Conservation (phyloP, 2,888 invertebrate species). For the Sinohyriopsis cumingii region DNA sequence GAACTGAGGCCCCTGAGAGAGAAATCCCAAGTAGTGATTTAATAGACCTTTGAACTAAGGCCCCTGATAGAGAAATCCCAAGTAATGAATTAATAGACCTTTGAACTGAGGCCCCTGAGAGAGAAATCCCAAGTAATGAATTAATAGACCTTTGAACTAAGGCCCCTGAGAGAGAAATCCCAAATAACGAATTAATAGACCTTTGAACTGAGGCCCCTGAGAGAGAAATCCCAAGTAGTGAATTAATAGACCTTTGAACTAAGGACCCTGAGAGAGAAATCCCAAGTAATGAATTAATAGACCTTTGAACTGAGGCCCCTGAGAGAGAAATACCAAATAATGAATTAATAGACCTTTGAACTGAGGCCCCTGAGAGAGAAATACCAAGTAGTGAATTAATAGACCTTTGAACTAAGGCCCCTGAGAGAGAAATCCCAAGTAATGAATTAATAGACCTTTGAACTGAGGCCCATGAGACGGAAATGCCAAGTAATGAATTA, state of each 20-base stretch:
- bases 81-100: slow-evolving; percentile 45
- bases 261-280: slow-evolving; percentile 80
- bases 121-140: slow-evolving; percentile 75
- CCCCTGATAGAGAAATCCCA: slow-evolving; percentile 79
- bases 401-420: slow-evolving; percentile 76
- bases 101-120: slow-evolving; percentile 79
- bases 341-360: slow-evolving; percentile 56
- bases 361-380: slow-evolving; percentile 81
- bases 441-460: slow-evolving; percentile 41
- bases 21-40: slow-evolving; percentile 73
- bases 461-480: slow-evolving; percentile 80
- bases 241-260: slow-evolving; percentile 71
- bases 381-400: slow-evolving; percentile 69
- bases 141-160: slow-evolving; percentile 72
- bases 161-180: slow-evolving; percentile 80
- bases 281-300: slow-evolving; percentile 64
- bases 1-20: slow-evolving; percentile 81
- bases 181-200: slow-evolving; percentile 57
- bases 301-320: slow-evolving; percentile 77
- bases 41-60: slow-evolving; percentile 74
- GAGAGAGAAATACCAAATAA: slow-evolving; percentile 77
- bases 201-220: slow-evolving; percentile 78
- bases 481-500: slow-evolving; percentile 73
- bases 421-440: slow-evolving; percentile 78
- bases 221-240: slow-evolving; percentile 76